Evolutionary conservation across 2,888 invertebrate genomes (phyloP).

Genomic region (Phania funesta): DNA sequence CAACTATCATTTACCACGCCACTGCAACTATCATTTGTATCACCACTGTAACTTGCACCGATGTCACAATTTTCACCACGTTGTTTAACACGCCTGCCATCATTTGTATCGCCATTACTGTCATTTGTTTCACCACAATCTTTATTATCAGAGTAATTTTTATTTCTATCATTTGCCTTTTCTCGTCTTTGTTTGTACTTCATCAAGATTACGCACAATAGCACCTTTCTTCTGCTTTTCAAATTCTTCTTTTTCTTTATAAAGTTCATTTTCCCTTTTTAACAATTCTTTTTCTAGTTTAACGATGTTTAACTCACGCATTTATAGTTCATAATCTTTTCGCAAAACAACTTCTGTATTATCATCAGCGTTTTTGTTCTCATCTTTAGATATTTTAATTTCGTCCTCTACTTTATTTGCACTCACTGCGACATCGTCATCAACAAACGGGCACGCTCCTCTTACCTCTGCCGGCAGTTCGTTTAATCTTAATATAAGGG

Average conservation of each 20-base stretch:
- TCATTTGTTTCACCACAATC: neutral
- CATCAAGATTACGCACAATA: neutral
- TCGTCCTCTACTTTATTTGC: too few relatives aligned
- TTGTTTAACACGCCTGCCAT: neutral
- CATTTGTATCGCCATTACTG: neutral
- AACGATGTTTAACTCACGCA: constrained; percentile 4
- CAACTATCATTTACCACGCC: neutral
- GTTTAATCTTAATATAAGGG: neutral
- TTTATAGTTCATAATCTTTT: neutral
- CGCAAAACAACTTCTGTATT: neutral
- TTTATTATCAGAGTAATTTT: too few relatives aligned
- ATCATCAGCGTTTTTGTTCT: neutral
- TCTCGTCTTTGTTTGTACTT: neutral
- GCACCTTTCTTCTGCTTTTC: neutral
- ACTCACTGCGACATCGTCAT: neutral
- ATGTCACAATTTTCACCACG: neutral
- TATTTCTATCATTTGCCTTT: neutral
- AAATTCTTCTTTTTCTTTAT: constrained; percentile 10
- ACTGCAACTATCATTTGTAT: neutral
- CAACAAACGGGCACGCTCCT: constrained; percentile 4
- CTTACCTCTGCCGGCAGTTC: constrained; percentile 17
- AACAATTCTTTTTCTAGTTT: constrained; percentile 12
- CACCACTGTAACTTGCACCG: neutral
- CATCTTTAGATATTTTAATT: too few relatives aligned
- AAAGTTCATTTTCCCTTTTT: constrained; percentile 26